phyloP scores from a whole-genome alignment of 2,888 invertebrate genomes.

The Orthosia cruda region DNA sequence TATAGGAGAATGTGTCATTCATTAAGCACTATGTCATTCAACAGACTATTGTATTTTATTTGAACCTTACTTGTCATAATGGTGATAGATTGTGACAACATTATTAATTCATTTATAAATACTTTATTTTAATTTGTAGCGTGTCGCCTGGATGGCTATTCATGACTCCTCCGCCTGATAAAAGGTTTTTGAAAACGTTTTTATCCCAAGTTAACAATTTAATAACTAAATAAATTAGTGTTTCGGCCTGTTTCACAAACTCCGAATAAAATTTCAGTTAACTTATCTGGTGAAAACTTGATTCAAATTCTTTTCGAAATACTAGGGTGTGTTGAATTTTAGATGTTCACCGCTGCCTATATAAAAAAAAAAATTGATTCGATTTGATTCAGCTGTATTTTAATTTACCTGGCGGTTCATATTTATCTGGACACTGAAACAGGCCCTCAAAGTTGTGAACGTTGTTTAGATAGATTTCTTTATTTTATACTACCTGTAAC shows the following conservation, averaged over 20 bases:
- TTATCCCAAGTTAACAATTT: slow-evolving; percentile 2
- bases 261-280: not conserved
- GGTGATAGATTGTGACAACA: not conserved
- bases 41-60: not conserved
- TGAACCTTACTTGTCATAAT: too few species aligned
- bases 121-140: slow-evolving; percentile 34
- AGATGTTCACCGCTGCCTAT: not conserved
- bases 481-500: not conserved
- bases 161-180: not conserved
- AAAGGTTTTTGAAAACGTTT: slow-evolving; percentile 33
- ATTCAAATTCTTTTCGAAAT: not conserved
- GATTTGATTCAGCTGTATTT: not conserved
- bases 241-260: slow-evolving; percentile 9
- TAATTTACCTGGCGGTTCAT: not conserved
- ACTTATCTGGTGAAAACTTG: not conserved
- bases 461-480: not conserved
- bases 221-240: not conserved
- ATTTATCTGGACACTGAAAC: not conserved
- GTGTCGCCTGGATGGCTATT: slow-evolving; percentile 1
- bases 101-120: not conserved
- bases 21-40: not conserved
- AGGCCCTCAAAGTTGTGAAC: not conserved
- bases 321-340: not conserved
- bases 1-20: not conserved
- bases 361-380: not conserved